Conservation (phyloP, 2,888 invertebrate species). For the Rambutsinella grinnellia region DNA sequence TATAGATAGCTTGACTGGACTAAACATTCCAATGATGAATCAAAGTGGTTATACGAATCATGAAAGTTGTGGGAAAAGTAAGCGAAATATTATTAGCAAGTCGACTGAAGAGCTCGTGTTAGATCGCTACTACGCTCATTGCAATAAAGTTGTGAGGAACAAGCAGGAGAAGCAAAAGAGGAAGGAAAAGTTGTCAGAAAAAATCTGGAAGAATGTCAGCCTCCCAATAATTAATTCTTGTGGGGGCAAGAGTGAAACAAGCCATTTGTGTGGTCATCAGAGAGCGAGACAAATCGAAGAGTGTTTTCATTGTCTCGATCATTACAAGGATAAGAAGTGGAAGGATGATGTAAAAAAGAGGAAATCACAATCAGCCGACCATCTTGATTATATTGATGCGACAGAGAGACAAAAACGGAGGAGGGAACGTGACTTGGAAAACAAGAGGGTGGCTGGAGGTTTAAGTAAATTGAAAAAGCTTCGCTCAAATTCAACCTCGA, state of each 20-base stretch:
- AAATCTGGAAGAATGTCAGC: slow-evolving; percentile 34
- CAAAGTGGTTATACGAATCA: neutral
- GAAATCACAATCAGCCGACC: neutral
- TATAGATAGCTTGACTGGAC: slow-evolving; percentile 43
- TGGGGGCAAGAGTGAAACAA: neutral
- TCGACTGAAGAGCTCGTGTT: slow-evolving; percentile 30
- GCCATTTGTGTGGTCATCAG: slow-evolving; percentile 30
- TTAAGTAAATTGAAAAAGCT: slow-evolving; percentile 40
- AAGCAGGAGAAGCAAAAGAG: slow-evolving; percentile 13
- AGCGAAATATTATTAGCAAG: slow-evolving; percentile 1
- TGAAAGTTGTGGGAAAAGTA: neutral
- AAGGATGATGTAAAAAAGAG: neutral
- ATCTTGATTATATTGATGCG: neutral
- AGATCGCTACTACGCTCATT: slow-evolving; percentile 44
- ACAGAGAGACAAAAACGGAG: neutral
- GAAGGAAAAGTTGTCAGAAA: slow-evolving; percentile 15
- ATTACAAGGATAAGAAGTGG: neutral
- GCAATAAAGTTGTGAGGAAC: slow-evolving; percentile 30
- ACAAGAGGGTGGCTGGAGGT: neutral
- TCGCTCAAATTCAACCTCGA: neutral
- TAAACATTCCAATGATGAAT: slow-evolving; percentile 30
- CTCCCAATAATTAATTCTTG: slow-evolving; percentile 34
- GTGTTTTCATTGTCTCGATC: slow-evolving; percentile 22
- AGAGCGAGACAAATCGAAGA: slow-evolving; percentile 41
- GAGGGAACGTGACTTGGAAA: slow-evolving; percentile 26